Conservation (phyloP, 2,113 vertebrate genomes). For the Girardinichthys multiradiatus region DNA sequence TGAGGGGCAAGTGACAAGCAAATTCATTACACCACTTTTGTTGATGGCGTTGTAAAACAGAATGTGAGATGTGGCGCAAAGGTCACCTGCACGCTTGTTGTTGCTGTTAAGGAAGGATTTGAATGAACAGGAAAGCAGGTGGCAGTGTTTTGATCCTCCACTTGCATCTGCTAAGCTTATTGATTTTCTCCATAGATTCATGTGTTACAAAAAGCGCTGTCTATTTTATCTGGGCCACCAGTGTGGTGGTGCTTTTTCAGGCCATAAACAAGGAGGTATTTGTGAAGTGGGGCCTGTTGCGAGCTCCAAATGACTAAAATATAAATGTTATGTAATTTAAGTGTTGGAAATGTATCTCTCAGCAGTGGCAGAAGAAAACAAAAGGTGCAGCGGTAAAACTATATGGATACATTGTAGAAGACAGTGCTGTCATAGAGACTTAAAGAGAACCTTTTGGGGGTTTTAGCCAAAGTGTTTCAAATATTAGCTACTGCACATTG, state of each 20-base stretch:
- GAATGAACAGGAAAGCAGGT: constrained; percentile 26
- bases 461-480: too few species aligned
- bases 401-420: too few species aligned
- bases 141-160: constrained; percentile 33
- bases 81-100: constrained; percentile 42
- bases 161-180: constrained; percentile 27
- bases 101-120: constrained; percentile 29
- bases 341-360: neutral
- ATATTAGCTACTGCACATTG: too few species aligned
- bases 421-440: too few species aligned
- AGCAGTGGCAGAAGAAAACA: too few species aligned
- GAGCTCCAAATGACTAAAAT: neutral
- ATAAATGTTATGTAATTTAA: neutral
- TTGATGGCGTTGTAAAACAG: constrained; percentile 62
- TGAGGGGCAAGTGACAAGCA: constrained; percentile 47
- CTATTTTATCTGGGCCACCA: neutral
- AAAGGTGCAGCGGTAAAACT: too few species aligned
- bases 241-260: neutral
- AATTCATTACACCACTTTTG: constrained; percentile 66
- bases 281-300: neutral
- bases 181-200: constrained; percentile 38
- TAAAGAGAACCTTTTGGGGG: too few species aligned
- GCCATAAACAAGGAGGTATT: neutral
- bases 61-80: constrained; percentile 53
- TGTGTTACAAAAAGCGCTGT: neutral